Evolutionary conservation across 2,797 vertebrate species (phyloP).

Genomic region (Enteromius fasciolatus): DNA sequence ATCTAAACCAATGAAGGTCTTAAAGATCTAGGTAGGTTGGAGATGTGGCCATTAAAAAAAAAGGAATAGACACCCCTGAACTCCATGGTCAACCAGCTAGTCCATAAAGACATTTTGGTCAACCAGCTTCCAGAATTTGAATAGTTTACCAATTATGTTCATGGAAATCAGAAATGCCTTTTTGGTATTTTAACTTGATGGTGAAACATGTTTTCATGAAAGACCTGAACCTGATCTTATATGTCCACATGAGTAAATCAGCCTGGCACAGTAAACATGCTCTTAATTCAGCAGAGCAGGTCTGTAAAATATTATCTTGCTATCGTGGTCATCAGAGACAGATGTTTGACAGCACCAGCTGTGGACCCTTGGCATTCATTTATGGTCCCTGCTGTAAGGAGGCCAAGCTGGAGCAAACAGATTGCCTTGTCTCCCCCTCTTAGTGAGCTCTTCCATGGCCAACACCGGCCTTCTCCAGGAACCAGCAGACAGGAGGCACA

Average conservation of each 20-base stretch:
- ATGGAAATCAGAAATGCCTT: background rate
- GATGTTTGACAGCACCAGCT: constrained; percentile 56
- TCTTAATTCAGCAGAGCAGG: constrained; percentile 22
- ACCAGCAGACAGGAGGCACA: constrained; percentile 71
- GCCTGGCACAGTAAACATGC: background rate
- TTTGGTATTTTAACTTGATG: background rate
- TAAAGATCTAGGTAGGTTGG: background rate
- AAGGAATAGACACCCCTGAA: background rate
- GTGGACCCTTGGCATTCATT: constrained; percentile 65
- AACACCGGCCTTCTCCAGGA: constrained; percentile 60
- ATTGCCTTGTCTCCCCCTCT: constrained; percentile 74
- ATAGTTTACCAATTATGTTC: background rate
- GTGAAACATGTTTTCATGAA: background rate
- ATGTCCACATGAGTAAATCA: constrained; percentile 27
- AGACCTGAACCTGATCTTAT: background rate
- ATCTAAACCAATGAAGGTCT: background rate
- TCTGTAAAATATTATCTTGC: constrained; percentile 44
- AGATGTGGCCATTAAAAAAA: background rate
- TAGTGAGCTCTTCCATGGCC: constrained; percentile 49
- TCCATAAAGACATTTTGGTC: background rate
- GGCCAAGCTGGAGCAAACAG: constrained; percentile 74
- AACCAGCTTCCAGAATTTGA: background rate
- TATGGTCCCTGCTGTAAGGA: constrained; percentile 67
- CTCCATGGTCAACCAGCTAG: background rate
- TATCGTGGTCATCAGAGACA: constrained; percentile 38